Evolutionary conservation across 2,888 invertebrate genomes (phyloP), one percentile per base, ranked within the genome.

Genomic region (Pterostichus niger): DNA sequence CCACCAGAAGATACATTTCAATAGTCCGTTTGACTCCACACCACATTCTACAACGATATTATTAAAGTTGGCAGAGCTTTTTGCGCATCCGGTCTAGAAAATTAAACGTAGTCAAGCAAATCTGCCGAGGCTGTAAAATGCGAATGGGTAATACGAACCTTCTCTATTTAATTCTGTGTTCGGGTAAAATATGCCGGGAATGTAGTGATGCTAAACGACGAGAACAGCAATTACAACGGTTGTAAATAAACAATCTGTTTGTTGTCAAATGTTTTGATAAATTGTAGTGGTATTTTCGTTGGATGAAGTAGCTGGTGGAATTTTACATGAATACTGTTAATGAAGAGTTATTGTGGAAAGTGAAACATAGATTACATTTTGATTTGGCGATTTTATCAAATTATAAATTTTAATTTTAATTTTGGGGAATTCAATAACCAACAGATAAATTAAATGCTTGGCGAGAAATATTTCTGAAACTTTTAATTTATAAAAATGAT

Each of bases 221-320:
- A 13, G 11, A 49, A 49, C 49, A 49, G 49, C 49, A 49, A 49
- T 49, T 49, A 49, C 49, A 49, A 13, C 49, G 49, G 49, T 64
- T 64, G 35, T 40, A 64, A 64, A 64, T 61, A 35, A 61, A 64
- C 35, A 64, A 64, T 64, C 31, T 64, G 33, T n/a, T 13, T 10
- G 35, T 13, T 64, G 64, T 64, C 64, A 64, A 64, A 7, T 64
- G 13, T 31, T 64, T 64, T 64, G 64, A 64, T 64, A 64, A 64
- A 64, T 64, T 35, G 35, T 49, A 49, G 49, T 49, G 49, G 49
- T 49, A 49, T n/a, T 49, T 49, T 49, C 49, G 13, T n/a, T 33
- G 4, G 33, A 64, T 64, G 64, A 64, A 64, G 33, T 35, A 6
- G 40, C 40, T 11, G 3, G 1, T 49, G n/a, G 13, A 49, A 49